Base-by-base conservation (phyloP, 1,140 invertebrate species). In the Drosophila arizonae region DNA sequence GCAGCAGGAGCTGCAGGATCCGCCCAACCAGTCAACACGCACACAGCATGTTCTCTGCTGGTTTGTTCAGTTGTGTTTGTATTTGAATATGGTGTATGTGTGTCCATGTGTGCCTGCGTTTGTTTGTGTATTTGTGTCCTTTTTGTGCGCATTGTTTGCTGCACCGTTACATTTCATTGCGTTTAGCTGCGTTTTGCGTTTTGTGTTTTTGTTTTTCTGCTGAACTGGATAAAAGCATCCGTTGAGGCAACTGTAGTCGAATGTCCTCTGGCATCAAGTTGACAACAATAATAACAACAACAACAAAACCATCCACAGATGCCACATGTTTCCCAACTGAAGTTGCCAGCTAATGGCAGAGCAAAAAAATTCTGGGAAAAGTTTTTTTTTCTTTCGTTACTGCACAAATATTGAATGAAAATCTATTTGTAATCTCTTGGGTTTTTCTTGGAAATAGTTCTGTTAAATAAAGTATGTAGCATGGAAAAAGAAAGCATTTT, bases 161-260 rank as follows among this genome's bases (percentile, higher is more conserved):
- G 55, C 71, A 61, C 75, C 78, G 71, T 85, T 86, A 72, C 61
- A 78, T 76, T 85, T 87, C 75, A 73, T 86, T 85, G 80, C 78
- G 76, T 82, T 87, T 62, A 87, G 81, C 43, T 45, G 43, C 82
- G 75, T 76, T 86, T 79, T 79, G 82, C 55, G 82, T 79, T 68
- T 45, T 45, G 41, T 10, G 41, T 45, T 30, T 41, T 41, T 10
- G 3, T 10, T 41, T 45, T 45, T 72, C 69, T 52, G 48, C 39
- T 26, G 46, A 10, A 55, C 21, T 21, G 36, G 54, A n/a, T 21
- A 36, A 21, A 41, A 21, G 55, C 24, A 51, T 63, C 51, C 50
- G 33, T 48, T 61, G 51, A 48, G 33, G 9, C 17, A 30, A 28
- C 45, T 43, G 45, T 21, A 51, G 21, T 67, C 36, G 24, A 24